phyloP scores from a whole-genome alignment of 2,113 vertebrate genomes.

The Vulpes ferrilata region DNA sequence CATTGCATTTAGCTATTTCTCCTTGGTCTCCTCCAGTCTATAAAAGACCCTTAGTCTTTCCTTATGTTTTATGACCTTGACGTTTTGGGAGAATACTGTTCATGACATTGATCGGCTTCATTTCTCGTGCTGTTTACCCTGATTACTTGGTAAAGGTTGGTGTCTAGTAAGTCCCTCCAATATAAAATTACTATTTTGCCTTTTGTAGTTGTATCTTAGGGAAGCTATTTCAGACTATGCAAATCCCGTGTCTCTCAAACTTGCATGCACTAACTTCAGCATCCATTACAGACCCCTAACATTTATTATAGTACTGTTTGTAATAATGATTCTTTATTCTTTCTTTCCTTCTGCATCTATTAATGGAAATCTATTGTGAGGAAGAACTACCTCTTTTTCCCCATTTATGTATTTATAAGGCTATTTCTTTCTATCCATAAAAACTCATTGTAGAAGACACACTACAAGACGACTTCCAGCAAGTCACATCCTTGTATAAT shows the following conservation, averaged over 20 bases:
- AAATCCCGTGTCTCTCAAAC: not conserved
- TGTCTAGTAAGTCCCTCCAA: not conserved
- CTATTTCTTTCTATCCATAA: not conserved
- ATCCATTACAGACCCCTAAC: not conserved
- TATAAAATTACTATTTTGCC: not conserved
- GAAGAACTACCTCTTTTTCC: not conserved
- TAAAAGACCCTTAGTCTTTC: not conserved
- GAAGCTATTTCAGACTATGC: not conserved
- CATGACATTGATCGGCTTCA: rapidly evolving
- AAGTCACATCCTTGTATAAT: not conserved
- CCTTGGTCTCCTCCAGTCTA: not conserved
- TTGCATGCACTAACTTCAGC: not conserved
- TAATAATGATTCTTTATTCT: not conserved
- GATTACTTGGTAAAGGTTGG: not conserved
- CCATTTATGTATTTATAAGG: not conserved
- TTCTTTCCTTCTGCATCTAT: not conserved
- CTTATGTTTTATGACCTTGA: not conserved
- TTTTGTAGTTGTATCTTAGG: not conserved
- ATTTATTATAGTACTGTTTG: not conserved
- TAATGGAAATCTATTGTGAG: not conserved
- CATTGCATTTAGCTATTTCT: not conserved
- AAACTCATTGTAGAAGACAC: not conserved
- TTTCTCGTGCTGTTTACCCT: not conserved
- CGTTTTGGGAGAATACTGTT: not conserved
- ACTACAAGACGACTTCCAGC: not conserved